Evolutionary conservation across 2,113 vertebrate species (phyloP).

Genomic region (Pheucticus melanocephalus): DNA sequence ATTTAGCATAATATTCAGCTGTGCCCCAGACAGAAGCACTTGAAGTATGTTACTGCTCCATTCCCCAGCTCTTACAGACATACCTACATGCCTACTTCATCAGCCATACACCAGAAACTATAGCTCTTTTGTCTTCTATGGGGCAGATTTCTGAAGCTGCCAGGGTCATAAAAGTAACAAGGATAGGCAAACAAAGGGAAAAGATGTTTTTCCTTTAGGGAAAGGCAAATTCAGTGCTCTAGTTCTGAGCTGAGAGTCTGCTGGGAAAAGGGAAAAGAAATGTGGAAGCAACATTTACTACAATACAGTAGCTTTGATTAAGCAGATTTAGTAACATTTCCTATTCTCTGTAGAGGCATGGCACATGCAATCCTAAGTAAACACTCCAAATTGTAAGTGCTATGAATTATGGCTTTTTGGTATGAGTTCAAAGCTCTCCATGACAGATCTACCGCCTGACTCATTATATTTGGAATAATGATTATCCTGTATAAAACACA

Average conservation of each 20-base stretch:
- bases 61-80: not conserved
- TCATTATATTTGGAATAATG: not conserved
- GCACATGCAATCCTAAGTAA: not conserved
- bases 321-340: not conserved
- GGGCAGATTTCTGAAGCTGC: not conserved
- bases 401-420: not conserved
- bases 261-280: not conserved
- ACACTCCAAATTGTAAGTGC: not conserved
- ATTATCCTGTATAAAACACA: not conserved
- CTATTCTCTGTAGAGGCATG: not conserved
- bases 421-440: not conserved
- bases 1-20: not conserved
- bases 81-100: not conserved
- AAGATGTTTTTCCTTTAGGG: not conserved
- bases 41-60: not conserved
- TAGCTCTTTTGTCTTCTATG: not conserved
- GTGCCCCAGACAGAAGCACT: not conserved
- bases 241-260: not conserved
- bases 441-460: not conserved
- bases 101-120: not conserved
- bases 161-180: not conserved
- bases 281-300: not conserved
- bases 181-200: not conserved
- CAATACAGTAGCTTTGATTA: not conserved
- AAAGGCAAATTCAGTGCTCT: not conserved